phyloP scores from a whole-genome alignment of 2,888 invertebrate genomes.

The Apamea sordens region DNA sequence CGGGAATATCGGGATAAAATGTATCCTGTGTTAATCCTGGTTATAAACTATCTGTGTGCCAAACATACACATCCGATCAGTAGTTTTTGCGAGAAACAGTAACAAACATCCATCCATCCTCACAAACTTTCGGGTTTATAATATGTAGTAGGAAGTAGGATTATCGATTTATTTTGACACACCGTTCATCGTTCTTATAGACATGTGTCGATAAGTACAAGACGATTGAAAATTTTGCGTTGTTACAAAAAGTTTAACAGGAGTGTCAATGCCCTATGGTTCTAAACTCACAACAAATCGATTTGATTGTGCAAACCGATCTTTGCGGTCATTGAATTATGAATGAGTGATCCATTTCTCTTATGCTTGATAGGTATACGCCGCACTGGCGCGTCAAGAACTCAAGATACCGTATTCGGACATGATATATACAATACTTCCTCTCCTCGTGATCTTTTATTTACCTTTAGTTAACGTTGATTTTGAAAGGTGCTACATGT shows the following conservation, averaged over 20 bases:
- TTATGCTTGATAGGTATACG: slow-evolving; percentile 15
- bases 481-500: neutral
- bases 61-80: neutral
- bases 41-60: neutral
- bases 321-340: slow-evolving; percentile 54
- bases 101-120: neutral
- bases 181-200: neutral
- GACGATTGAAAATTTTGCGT: neutral
- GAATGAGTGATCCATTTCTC: slow-evolving; percentile 54
- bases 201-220: neutral
- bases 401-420: neutral
- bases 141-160: neutral
- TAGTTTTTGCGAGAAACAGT: neutral
- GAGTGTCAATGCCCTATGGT: slow-evolving; percentile 46
- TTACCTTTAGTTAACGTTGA: neutral
- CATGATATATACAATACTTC: neutral
- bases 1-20: neutral
- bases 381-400: slow-evolving; percentile 7
- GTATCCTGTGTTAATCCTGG: neutral
- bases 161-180: neutral
- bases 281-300: slow-evolving; percentile 49
- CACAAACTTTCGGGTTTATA: neutral
- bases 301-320: slow-evolving; percentile 48
- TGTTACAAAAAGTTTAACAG: neutral
- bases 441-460: neutral